Conservation (phyloP, 1,140 invertebrate species). For the Vanessa tameamea region DNA sequence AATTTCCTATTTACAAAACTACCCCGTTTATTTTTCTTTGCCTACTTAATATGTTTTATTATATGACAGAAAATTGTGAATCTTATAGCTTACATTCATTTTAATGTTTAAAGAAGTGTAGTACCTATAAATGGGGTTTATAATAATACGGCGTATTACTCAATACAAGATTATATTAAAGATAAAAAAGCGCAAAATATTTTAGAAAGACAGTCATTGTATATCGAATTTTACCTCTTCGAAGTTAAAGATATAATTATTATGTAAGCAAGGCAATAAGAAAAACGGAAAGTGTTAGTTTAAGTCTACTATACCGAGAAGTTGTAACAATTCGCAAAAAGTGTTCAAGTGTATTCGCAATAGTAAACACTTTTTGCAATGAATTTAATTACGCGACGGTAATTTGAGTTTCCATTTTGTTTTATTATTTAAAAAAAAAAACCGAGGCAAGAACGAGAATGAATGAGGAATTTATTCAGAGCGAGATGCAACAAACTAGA, state of each 20-base stretch:
- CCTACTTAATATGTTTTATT: neutral
- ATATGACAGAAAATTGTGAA: neutral
- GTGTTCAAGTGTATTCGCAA: neutral
- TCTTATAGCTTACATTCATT: neutral
- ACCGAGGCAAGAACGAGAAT: neutral
- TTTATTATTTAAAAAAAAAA: conserved; percentile 11
- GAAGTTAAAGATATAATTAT: too few species aligned
- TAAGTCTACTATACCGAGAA: neutral
- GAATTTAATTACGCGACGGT: conserved; percentile 5
- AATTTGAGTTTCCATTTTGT: conserved; percentile 23
- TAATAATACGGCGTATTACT: too few species aligned
- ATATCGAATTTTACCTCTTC: too few species aligned
- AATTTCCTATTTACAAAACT: neutral
- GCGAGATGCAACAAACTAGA: neutral
- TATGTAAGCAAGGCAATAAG: too few species aligned
- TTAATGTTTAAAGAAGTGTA: too few species aligned
- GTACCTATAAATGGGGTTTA: too few species aligned
- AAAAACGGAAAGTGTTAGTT: neutral
- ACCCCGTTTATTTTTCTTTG: neutral
- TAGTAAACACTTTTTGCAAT: neutral
- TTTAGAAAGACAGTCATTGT: too few species aligned
- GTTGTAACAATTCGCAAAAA: conserved; percentile 2
- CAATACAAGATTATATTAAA: too few species aligned
- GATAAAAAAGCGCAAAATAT: too few species aligned
- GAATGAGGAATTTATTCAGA: conserved; percentile 6